Evolutionary conservation across 2,797 vertebrate genomes (phyloP), one percentile per base, ranked within the genome.

Genomic region (Sebastiscus tertius): DNA sequence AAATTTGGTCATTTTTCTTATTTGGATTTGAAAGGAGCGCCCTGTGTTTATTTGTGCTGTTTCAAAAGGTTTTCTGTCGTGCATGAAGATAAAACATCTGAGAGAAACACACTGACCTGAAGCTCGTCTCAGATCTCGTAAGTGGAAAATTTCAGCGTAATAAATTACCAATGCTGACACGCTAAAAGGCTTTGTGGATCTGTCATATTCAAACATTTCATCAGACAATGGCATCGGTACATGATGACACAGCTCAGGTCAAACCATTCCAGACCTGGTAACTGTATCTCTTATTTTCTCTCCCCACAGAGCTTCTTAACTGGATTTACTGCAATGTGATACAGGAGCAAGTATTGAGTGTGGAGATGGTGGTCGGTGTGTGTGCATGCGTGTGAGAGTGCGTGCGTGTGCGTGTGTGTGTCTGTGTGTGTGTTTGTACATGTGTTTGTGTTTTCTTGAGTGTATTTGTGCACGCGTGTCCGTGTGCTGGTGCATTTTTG

Each of bases 281-380:
- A 95, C 89, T 75, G 67, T 89, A 94, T 81, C 91, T 87, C 81
- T 82, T 82, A 87, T 90, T 87, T 90, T 91, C 81, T 82, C 75
- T 91, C 89, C 90, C 91, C 87, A 86, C 86, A 91, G 90, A 89
- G 86, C 76, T 85, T 80, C 90, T 92, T 93, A 93, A 93, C 89
- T 92, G 83, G 91, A 94, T 94, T 94, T 93, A 86, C 84, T 92
- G 89, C 91, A 93, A 95, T 87, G 82, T 84, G 94, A 95, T 94
- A 92, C 89, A 88, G 81, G 82, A 89, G 80, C 87, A 86, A 88
- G 91, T 88, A 89, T 64, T 85, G 84, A 88, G 88, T 83, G 76
- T 84, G 72, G 86, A 85, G 82, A 77, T 61, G 81, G 85, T 89
- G 90, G 82, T 89, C 90, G 86, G 72, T 49, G 66, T 75, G 82